Conservation (phyloP, 2,888 invertebrate species). For the Pantelozetes paolii region DNA sequence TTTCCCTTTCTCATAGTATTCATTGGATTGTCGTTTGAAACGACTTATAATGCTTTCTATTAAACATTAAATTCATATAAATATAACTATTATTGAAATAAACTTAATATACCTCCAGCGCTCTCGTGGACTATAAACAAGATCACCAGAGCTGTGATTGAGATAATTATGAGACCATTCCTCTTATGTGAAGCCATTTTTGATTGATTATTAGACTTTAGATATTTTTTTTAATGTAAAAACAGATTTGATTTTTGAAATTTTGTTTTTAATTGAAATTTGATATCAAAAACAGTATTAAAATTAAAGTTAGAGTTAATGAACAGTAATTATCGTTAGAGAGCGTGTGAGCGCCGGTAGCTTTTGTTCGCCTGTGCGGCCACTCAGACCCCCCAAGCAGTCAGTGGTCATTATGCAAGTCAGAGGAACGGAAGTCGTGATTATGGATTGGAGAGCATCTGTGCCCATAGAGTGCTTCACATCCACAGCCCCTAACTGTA, state of each 20-base stretch:
- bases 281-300: neutral
- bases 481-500: neutral
- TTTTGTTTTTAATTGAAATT: neutral
- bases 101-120: too few species aligned
- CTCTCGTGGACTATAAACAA: too few species aligned
- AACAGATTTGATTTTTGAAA: neutral
- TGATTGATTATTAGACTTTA: too few species aligned
- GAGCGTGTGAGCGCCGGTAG: neutral
- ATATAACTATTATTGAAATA: too few species aligned
- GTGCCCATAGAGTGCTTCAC: neutral
- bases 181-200: too few species aligned
- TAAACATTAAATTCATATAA: too few species aligned
- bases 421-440: neutral
- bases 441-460: neutral
- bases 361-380: neutral
- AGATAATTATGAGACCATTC: too few species aligned
- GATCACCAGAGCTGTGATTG: too few species aligned
- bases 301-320: neutral
- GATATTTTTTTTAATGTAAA: too few species aligned
- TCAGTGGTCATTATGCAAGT: neutral
- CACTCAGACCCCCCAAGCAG: neutral
- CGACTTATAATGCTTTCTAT: too few species aligned
- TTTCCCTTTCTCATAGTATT: too few species aligned
- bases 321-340: neutral
- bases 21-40: too few species aligned